Conservation (phyloP, 1,140 invertebrate species). For the Subanguina moxae region DNA sequence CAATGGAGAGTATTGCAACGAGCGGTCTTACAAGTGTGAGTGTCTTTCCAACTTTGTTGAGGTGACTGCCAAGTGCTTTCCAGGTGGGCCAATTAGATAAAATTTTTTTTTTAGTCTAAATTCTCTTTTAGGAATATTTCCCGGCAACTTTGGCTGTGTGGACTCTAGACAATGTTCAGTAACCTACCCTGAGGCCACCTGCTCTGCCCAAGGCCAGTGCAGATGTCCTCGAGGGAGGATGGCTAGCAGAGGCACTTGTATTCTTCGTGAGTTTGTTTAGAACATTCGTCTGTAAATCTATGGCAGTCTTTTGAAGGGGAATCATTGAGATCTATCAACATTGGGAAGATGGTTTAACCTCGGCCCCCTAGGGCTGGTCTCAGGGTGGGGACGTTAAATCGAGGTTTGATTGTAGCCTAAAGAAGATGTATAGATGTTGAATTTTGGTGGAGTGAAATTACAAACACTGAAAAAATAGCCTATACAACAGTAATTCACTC, state of each 20-base stretch:
- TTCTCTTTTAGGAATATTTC: conserved; percentile 35
- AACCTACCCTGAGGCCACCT: conserved; percentile 44
- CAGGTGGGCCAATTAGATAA: conserved; percentile 10
- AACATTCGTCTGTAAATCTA: too few relatives aligned
- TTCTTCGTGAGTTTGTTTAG: neutral
- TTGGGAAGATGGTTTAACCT: too few relatives aligned
- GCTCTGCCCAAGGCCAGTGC: conserved; percentile 29
- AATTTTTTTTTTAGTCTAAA: neutral
- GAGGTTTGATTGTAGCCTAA: too few relatives aligned
- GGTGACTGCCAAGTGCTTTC: conserved; percentile 12
- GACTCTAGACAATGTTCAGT: conserved; percentile 43
- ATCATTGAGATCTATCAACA: too few relatives aligned
- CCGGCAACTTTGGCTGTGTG: conserved; percentile 43
- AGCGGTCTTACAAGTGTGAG: conserved; percentile 22
- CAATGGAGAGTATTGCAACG: conserved; percentile 33
- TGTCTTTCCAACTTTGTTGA: conserved; percentile 28
- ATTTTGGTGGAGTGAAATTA: too few relatives aligned
- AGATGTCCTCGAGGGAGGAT: conserved; percentile 25
- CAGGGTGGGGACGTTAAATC: too few relatives aligned
- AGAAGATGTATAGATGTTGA: too few relatives aligned
- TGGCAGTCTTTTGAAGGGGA: too few relatives aligned
- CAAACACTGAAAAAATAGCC: too few relatives aligned
- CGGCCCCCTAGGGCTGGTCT: too few relatives aligned
- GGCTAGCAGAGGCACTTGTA: neutral
- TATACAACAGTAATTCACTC: too few relatives aligned